Conservation (phyloP, 2,888 invertebrate genomes). For the Zygothrica quintamaculata region DNA sequence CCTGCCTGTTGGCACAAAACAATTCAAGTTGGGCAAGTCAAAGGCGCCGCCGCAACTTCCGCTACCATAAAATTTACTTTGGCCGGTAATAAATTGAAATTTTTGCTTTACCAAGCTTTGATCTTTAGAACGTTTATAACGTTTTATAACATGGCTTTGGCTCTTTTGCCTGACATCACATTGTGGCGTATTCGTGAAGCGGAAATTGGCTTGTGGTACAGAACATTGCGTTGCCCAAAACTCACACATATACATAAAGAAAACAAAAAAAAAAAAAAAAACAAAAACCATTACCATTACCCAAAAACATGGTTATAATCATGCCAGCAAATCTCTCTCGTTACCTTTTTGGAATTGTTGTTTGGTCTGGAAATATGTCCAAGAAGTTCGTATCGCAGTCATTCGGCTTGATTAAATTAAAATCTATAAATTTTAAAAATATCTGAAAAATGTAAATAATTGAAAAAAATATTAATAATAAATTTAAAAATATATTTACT, state of each 20-base stretch:
- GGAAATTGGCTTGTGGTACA: conserved; percentile 68
- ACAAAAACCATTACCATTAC: background rate
- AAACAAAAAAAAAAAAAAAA: too few relatives aligned
- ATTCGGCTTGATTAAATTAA: conserved; percentile 89
- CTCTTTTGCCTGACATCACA: conserved; percentile 53
- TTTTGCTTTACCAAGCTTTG: conserved; percentile 58
- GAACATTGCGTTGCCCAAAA: conserved; percentile 21
- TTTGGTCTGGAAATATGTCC: conserved; percentile 88
- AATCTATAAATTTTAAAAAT: conserved; percentile 88
- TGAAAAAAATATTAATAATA: background rate
- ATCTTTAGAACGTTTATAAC: conserved; percentile 43
- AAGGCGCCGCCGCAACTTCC: conserved; percentile 66
- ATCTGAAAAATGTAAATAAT: conserved; percentile 85
- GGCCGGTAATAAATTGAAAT: conserved; percentile 74
- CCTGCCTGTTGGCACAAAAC: conserved; percentile 37
- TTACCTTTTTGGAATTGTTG: conserved; percentile 87
- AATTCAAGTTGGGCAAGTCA: conserved; percentile 49
- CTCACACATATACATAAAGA: too few relatives aligned
- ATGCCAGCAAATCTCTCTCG: conserved; percentile 34
- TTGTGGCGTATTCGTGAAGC: conserved; percentile 51
- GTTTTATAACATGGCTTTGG: conserved; percentile 25
- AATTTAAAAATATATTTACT: too few relatives aligned
- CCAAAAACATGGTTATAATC: too few relatives aligned
- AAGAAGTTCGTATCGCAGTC: conserved; percentile 92
- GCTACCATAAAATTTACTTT: conserved; percentile 68